Percentiles rank a stretch among this genome's conserved stretches.
Evolutionary conservation across 1,140 invertebrate species (phyloP).

Genomic region (Campoletis sonorensis): DNA sequence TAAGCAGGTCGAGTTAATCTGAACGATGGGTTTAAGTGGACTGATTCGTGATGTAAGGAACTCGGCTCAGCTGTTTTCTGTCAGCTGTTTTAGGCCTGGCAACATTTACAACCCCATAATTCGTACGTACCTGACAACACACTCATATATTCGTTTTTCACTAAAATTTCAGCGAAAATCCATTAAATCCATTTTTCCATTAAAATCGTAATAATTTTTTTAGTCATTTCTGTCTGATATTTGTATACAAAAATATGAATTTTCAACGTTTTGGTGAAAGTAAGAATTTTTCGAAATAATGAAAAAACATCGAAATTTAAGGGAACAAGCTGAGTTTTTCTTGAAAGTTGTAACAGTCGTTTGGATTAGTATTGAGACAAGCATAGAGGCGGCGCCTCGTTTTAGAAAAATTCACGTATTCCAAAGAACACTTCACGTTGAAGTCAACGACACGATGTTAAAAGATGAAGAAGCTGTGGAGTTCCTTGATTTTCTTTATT

Average conservation of each 20-base stretch:
- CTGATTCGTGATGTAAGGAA: not conserved
- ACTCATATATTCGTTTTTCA: constrained; percentile 20
- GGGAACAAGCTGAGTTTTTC: too few species aligned
- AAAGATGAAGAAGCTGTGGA: not conserved
- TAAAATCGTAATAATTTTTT: too few species aligned
- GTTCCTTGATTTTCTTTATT: constrained; percentile 46
- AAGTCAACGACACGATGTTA: constrained; percentile 38
- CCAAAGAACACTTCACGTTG: not conserved
- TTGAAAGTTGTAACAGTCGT: not conserved
- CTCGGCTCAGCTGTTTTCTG: too few species aligned
- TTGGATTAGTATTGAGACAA: constrained; percentile 41
- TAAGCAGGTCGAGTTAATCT: not conserved
- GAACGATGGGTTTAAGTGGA: not conserved
- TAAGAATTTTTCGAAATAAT: too few species aligned
- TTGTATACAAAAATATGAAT: too few species aligned
- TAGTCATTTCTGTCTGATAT: too few species aligned
- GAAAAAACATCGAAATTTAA: too few species aligned
- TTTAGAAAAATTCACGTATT: constrained; percentile 41
- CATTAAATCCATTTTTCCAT: too few species aligned
- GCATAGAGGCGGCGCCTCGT: constrained; percentile 30
- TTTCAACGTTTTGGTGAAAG: too few species aligned
- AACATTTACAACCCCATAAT: not conserved
- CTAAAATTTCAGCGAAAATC: constrained; percentile 9
- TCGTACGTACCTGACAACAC: not conserved
- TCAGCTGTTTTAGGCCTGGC: not conserved